Conservation (phyloP, 2,888 invertebrate genomes). For the Nephrotoma guestfalica region DNA sequence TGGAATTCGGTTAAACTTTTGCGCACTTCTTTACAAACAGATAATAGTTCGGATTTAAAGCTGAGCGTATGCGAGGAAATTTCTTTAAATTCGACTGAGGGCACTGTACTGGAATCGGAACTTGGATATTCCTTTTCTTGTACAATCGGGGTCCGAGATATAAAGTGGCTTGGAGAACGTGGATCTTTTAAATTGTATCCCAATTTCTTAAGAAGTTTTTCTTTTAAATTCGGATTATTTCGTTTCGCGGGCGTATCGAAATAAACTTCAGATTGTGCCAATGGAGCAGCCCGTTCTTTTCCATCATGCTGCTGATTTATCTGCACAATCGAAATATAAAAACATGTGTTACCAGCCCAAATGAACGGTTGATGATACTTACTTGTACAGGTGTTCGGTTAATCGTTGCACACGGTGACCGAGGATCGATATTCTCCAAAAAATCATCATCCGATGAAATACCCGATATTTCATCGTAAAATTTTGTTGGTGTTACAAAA, state of each 20-base stretch:
- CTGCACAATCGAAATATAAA: neutral
- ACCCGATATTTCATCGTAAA: neutral
- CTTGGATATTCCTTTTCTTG: constrained; percentile 23
- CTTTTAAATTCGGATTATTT: constrained; percentile 28
- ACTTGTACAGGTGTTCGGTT: neutral
- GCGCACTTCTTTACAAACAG: neutral
- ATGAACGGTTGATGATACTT: neutral
- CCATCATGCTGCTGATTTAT: neutral
- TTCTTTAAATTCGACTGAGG: neutral
- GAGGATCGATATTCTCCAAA: neutral
- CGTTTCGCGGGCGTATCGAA: neutral
- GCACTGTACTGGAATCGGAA: constrained; percentile 17
- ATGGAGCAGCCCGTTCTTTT: neutral
- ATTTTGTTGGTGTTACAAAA: neutral
- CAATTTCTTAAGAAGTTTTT: constrained; percentile 21
- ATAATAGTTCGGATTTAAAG: neutral
- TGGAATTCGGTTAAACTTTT: neutral
- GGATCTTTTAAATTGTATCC: constrained; percentile 22
- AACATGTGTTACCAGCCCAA: neutral
- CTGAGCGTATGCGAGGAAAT: neutral
- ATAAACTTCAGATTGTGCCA: neutral
- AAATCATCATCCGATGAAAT: neutral
- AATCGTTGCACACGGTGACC: neutral
- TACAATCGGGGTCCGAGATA: constrained; percentile 25
- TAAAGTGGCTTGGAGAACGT: constrained; percentile 20